Percentiles rank a stretch among this genome's conserved stretches.
Conservation (phyloP, 2,888 invertebrate genomes). For the Drosophila paramelanica region DNA sequence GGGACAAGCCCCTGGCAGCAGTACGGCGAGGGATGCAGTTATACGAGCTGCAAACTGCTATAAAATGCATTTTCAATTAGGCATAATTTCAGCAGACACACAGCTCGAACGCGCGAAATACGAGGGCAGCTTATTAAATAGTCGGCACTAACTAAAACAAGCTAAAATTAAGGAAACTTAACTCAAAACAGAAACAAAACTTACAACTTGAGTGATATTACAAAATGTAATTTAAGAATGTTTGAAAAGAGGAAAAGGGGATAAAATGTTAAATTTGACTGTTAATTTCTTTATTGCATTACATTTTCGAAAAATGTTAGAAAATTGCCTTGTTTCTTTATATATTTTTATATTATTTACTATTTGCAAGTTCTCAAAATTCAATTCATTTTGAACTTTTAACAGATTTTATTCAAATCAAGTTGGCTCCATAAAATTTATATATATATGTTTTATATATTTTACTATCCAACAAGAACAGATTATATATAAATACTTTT, state of each 20-base stretch:
- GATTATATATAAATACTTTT: background rate
- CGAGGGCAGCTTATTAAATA: constrained; percentile 26
- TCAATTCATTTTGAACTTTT: background rate
- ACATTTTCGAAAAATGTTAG: background rate
- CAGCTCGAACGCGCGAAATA: constrained; percentile 12
- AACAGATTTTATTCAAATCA: no score
- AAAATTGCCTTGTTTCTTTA: background rate
- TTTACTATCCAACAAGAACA: background rate
- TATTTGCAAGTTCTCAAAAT: no score
- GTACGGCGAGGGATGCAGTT: constrained; percentile 22
- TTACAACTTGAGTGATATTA: background rate
- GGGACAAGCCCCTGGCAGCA: constrained; percentile 19
- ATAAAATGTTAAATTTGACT: no score
- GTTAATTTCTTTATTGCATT: background rate
- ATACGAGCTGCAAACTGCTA: constrained; percentile 66
- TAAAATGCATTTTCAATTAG: constrained; percentile 81
- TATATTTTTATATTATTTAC: no score
- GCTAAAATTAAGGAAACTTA: no score
- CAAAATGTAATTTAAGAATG: no score
- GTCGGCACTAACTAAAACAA: background rate
- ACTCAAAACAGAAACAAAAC: no score
- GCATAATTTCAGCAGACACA: constrained; percentile 69
- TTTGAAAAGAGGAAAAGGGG: no score
- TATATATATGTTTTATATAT: no score
- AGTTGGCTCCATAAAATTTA: no score